A percentile compares a stretch with the other conserved stretches of the same genome.
phyloP scores from a whole-genome alignment of 1,140 invertebrate species.

The Diachasma alloeum region DNA sequence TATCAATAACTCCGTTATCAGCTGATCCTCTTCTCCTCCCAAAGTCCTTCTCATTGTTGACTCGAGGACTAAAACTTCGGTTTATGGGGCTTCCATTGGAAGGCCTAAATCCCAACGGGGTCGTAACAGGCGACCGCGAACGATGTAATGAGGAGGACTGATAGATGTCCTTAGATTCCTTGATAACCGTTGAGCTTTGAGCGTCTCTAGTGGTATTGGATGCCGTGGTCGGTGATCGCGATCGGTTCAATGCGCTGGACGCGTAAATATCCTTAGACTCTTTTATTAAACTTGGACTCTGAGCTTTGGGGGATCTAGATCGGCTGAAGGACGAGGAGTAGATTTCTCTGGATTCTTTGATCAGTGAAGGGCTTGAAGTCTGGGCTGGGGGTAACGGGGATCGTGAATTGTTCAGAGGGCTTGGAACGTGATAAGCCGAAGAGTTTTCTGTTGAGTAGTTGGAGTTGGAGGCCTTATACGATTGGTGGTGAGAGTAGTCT shows the following conservation, averaged over 20 bases:
- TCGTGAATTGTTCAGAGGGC: conserved; percentile 42
- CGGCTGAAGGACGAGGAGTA: conserved; percentile 52
- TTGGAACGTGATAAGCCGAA: conserved; percentile 43
- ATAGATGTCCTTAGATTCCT: conserved; percentile 57
- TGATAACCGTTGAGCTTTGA: conserved; percentile 45
- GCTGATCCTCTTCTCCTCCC: conserved; percentile 45
- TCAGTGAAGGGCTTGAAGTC: conserved; percentile 53
- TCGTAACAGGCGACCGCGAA: conserved; percentile 49
- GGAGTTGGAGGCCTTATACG: conserved; percentile 48
- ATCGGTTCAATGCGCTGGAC: conserved; percentile 32
- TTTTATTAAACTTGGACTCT: conserved; percentile 48
- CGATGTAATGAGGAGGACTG: conserved; percentile 51
- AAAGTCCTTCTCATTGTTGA: conserved; percentile 56
- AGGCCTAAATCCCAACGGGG: conserved; percentile 44
- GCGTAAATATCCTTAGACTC: conserved; percentile 38
- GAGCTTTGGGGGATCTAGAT: conserved; percentile 51
- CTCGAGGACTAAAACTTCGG: conserved; percentile 58
- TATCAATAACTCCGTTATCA: conserved; percentile 69
- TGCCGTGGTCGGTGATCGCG: conserved; percentile 25
- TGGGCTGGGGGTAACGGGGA: conserved; percentile 47
- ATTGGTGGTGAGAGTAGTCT: conserved; percentile 45
- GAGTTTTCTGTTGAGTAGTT: conserved; percentile 49
- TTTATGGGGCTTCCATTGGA: conserved; percentile 51
- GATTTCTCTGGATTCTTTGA: conserved; percentile 56
- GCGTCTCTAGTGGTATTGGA: conserved; percentile 24